A percentile compares a stretch with the other conserved stretches of the same genome.
Evolutionary conservation across 2,797 vertebrate species (phyloP).

Genomic region (Pipistrellus kuhlii): DNA sequence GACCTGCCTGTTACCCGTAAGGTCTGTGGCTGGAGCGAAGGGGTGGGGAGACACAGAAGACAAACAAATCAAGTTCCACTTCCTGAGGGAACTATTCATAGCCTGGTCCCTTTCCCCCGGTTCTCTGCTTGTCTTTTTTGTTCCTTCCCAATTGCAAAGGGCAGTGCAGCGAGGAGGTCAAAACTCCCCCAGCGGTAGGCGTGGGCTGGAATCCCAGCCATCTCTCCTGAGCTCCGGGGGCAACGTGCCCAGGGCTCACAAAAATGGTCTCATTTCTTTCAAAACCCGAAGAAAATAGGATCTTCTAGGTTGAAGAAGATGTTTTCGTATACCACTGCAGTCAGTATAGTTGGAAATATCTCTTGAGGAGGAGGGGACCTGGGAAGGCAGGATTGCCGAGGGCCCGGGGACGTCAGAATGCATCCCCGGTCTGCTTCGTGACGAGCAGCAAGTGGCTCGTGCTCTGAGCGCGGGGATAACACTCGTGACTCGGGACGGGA

Average conservation of each 20-base stretch:
- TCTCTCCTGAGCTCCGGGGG: not conserved
- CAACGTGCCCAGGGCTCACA: not conserved
- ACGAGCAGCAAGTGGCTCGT: not conserved
- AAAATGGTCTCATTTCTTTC: conserved; percentile 13
- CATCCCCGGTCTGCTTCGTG: not conserved
- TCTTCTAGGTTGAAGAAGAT: not conserved
- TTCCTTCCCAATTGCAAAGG: not conserved
- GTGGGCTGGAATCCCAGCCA: not conserved
- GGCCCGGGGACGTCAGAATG: not conserved
- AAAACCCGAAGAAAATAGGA: not conserved
- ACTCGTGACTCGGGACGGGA: not conserved
- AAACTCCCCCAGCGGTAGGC: accelerated
- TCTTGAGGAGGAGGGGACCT: not conserved
- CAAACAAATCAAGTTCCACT: not conserved
- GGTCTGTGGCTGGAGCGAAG: not conserved
- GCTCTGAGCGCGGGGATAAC: accelerated
- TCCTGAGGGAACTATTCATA: not conserved
- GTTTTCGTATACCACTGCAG: not conserved
- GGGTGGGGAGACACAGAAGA: not conserved
- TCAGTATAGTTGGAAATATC: not conserved
- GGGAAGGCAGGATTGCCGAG: not conserved
- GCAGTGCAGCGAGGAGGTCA: not conserved
- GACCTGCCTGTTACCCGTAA: not conserved
- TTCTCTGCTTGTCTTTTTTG: not conserved
- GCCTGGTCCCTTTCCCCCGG: not conserved